These are phyloP conservation scores for Dendrolimus houi DNA, from an alignment of 2,888 invertebrate species.

Conservation along the genomic window DNA sequence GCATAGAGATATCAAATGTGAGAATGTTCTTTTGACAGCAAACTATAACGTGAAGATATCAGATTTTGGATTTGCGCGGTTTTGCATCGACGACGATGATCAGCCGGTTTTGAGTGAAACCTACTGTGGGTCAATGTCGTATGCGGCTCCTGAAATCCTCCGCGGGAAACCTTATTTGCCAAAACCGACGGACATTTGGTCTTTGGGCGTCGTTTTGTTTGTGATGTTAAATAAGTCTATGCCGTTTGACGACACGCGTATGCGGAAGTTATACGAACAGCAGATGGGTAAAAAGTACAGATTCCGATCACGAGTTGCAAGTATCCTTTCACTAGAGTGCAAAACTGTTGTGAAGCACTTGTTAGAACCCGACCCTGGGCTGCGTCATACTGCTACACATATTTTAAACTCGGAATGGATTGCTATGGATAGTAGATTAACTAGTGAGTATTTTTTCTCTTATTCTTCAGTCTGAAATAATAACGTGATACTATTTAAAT, in stretches of 20 bases:
- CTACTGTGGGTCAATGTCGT: constrained; percentile 91
- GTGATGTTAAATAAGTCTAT: constrained; percentile 89
- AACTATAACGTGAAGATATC: constrained; percentile 87
- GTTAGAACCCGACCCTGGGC: constrained; percentile 81
- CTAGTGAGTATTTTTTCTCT: constrained; percentile 37
- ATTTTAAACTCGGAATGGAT: constrained; percentile 79
- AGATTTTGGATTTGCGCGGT: constrained; percentile 87
- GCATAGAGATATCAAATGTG: constrained; percentile 89
- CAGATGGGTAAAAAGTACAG: constrained; percentile 79
- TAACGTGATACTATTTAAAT: constrained; percentile 33
- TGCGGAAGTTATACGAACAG: constrained; percentile 81
- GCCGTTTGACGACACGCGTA: constrained; percentile 89
- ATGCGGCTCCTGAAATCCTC: constrained; percentile 91
- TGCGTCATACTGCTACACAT: constrained; percentile 75
- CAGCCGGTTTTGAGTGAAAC: constrained; percentile 80
- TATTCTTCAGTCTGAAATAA: not conserved
- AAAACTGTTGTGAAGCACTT: constrained; percentile 79
- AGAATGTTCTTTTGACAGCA: constrained; percentile 83
- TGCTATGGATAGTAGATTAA: constrained; percentile 80
- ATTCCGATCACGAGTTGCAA: constrained; percentile 77
- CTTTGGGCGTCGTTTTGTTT: constrained; percentile 86
- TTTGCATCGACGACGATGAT: constrained; percentile 50
- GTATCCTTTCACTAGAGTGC: constrained; percentile 73
- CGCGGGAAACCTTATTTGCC: constrained; percentile 84
- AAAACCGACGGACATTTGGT: constrained; percentile 87